Conservation (phyloP, 2,888 invertebrate species). For the Meta bourneti region DNA sequence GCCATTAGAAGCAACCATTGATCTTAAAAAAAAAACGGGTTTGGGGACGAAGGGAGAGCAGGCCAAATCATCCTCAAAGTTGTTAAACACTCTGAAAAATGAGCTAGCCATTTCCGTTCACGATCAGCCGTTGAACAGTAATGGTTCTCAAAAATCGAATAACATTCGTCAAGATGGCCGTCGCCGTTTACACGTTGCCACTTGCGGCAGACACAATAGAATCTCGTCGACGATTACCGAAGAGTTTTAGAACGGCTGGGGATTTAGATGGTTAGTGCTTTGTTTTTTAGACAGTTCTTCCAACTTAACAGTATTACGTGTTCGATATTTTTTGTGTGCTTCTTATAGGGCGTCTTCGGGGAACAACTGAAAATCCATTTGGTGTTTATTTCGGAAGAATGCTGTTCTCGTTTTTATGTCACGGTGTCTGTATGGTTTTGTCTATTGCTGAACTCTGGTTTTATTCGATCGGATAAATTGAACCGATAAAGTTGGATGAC, state of each 20-base stretch:
- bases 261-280: constrained; percentile 39
- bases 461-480: not conserved
- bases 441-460: not conserved
- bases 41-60: not conserved
- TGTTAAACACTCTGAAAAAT: constrained; percentile 64
- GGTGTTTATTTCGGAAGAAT: constrained; percentile 29
- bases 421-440: constrained; percentile 11
- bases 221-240: constrained; percentile 31
- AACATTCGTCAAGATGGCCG: constrained; percentile 61
- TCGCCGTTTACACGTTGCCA: constrained; percentile 55
- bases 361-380: constrained; percentile 40
- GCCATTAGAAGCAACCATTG: constrained; percentile 37
- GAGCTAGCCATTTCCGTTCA: constrained; percentile 39
- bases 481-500: not conserved
- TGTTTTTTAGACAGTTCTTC: constrained; percentile 30
- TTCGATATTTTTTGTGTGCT: constrained; percentile 8
- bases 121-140: constrained; percentile 28
- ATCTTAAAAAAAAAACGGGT: constrained; percentile 25
- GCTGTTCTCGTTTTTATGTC: constrained; percentile 25
- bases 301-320: constrained; percentile 44
- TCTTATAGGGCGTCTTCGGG: constrained; percentile 17
- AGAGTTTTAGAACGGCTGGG: constrained; percentile 34
- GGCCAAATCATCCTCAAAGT: constrained; percentile 40
- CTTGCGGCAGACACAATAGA: constrained; percentile 48
- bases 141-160: constrained; percentile 65